phyloP scores from a whole-genome alignment of 1,140 invertebrate genomes.

The Pissodes strobi region DNA sequence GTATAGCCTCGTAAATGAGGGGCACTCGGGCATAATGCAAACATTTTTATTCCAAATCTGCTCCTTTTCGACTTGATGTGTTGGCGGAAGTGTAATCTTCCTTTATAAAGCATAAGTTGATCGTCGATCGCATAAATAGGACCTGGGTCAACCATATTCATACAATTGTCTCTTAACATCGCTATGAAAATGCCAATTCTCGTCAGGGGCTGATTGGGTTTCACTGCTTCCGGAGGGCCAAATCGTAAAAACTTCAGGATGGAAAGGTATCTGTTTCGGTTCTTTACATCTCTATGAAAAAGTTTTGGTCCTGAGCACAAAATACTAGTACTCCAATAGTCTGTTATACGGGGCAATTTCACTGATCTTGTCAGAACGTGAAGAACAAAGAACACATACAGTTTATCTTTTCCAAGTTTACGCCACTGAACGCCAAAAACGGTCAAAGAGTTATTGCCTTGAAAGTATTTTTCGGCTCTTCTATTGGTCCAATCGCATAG shows the following conservation, averaged over 20 bases:
- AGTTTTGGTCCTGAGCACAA: background rate
- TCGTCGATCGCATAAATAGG: background rate
- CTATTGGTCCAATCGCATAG: background rate
- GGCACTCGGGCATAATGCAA: background rate
- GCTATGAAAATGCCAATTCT: background rate
- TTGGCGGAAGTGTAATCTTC: background rate
- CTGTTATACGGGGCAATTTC: no score
- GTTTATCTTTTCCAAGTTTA: slow-evolving; percentile 57
- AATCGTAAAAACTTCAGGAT: background rate
- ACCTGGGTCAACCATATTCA: no score
- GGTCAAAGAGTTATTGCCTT: background rate
- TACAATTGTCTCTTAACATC: background rate
- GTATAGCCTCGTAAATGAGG: background rate
- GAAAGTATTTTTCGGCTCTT: background rate
- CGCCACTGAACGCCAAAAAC: slow-evolving; percentile 52
- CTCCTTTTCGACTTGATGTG: background rate
- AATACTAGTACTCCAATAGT: no score
- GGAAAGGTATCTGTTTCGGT: background rate
- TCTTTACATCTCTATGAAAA: no score
- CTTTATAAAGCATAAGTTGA: no score
- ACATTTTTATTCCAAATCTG: background rate
- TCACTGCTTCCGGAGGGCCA: background rate
- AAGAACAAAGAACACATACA: slow-evolving; percentile 48
- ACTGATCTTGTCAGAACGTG: background rate
- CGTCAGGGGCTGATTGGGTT: no score